A percentile compares a stretch with the other conserved stretches of the same genome.
phyloP scores from a whole-genome alignment of 2,888 invertebrate genomes.

The Eumacrocentrus americanus region DNA sequence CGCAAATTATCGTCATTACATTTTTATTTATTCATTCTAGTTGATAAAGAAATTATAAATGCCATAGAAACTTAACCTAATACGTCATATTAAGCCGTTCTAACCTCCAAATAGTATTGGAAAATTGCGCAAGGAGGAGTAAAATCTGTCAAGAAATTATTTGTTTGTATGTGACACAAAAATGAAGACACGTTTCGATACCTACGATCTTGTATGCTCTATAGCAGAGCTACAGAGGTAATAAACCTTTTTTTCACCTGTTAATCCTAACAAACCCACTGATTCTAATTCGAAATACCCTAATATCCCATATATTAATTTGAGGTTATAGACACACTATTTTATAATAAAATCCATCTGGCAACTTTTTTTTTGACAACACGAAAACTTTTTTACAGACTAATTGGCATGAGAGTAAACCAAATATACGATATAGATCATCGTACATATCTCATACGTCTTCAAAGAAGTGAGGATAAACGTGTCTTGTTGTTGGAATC shows the following conservation, averaged over 20 bases:
- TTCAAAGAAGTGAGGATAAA: conserved; percentile 87
- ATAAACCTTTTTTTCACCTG: no score
- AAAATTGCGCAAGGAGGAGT: background rate
- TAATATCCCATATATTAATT: no score
- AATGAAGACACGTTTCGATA: conserved; percentile 95
- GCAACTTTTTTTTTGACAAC: no score
- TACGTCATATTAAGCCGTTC: background rate
- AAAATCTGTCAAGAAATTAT: no score
- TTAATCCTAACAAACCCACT: no score
- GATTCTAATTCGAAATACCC: no score
- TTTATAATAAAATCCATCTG: no score
- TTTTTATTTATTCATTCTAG: background rate
- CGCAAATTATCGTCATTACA: conserved; percentile 13
- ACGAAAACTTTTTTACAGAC: conserved; percentile 66
- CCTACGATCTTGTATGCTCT: conserved; percentile 89
- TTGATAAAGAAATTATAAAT: no score
- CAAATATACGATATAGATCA: conserved; percentile 98
- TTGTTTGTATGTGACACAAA: no score
- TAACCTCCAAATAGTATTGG: background rate
- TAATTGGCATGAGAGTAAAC: conserved; percentile 90
- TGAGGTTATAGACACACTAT: background rate
- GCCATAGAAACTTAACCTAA: no score
- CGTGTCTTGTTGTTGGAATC: conserved; percentile 89
- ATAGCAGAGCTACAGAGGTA: conserved; percentile 87
- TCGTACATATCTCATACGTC: conserved; percentile 90